These are phyloP conservation scores for Limnephilus marmoratus DNA, from an alignment of 2,888 invertebrate genomes.

Conservation along the genomic window DNA sequence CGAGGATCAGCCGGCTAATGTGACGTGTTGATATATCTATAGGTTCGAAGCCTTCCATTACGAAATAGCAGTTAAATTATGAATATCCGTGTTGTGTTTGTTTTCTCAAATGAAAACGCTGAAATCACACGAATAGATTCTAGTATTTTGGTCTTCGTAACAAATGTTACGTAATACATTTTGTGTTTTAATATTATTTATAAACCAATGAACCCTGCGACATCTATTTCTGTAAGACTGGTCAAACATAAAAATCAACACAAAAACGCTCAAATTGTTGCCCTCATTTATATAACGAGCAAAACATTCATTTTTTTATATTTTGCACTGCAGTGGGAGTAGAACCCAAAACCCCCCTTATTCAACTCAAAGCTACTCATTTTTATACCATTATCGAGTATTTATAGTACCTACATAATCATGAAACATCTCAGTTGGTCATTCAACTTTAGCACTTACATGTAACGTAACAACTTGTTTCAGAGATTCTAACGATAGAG, in stretches of 20 bases:
- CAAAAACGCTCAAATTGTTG: too few species aligned
- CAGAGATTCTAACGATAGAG: background rate
- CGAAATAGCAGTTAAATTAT: background rate
- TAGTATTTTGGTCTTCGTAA: background rate
- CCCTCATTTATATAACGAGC: too few species aligned
- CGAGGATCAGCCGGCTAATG: slow-evolving; percentile 8
- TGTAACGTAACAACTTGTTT: background rate
- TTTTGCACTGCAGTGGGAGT: too few species aligned
- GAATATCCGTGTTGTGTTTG: background rate
- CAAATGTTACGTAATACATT: background rate
- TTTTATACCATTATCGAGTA: background rate
- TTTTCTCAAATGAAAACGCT: background rate
- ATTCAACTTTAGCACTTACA: background rate
- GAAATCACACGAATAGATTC: background rate
- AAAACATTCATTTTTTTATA: too few species aligned
- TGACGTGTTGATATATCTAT: slow-evolving; percentile 14
- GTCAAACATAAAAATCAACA: too few species aligned
- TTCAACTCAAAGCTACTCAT: background rate
- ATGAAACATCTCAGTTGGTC: background rate
- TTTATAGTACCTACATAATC: background rate
- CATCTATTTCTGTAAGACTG: too few species aligned
- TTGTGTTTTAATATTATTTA: background rate
- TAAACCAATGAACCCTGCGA: background rate
- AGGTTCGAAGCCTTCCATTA: background rate
- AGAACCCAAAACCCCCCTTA: too few species aligned